Base-by-base conservation (phyloP, 2,797 vertebrate species). In the Coreius guichenoti region DNA sequence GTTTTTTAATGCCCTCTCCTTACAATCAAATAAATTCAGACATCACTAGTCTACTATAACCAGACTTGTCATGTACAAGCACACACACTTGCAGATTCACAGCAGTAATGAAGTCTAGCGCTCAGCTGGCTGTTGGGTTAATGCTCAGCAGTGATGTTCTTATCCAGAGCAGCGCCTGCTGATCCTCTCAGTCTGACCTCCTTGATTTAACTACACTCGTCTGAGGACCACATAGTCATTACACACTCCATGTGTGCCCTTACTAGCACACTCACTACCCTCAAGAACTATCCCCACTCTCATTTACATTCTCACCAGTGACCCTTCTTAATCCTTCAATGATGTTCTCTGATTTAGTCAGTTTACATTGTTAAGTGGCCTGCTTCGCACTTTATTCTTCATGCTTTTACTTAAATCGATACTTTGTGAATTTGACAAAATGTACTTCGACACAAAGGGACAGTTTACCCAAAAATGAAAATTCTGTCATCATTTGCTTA, bases 181-280 rank as follows among this genome's bases (percentile, higher is more conserved):
- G 70, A 43, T 45, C 31, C 49, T 67, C 76, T 80, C 61, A 61
- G 54, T 68, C 61, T 68, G 31, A 86, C 45, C 31, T 14, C 3
- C 83, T 45, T 58, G 31, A 80, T 78, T 72, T 72, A 82, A 63
- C 80, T 36, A 43, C 54, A 78, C 56, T 78, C 1, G 7, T 21
- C 6, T 56, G 58, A 83, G 58, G 17, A 31, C 13, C 16, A 74
- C 73, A 29, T 9, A 49, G n/a, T 63, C 81, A 79, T n/a, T 65
- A 74, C 51, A 84, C 45, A 56, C 31, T 23, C 14, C 68, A 29
- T 23, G 43, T 70, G 36, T 49, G 65, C 65, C 49, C 33, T 43
- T 61, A 43, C 33, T 17, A 26, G 54, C 36, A 61, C n/a, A 51
- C 65, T 36, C 31, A 81, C 72, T 26, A 26, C 47, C 58, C 19